Evolutionary conservation across 2,113 vertebrate genomes (phyloP).

Genomic region (Corythaeola cristata): DNA sequence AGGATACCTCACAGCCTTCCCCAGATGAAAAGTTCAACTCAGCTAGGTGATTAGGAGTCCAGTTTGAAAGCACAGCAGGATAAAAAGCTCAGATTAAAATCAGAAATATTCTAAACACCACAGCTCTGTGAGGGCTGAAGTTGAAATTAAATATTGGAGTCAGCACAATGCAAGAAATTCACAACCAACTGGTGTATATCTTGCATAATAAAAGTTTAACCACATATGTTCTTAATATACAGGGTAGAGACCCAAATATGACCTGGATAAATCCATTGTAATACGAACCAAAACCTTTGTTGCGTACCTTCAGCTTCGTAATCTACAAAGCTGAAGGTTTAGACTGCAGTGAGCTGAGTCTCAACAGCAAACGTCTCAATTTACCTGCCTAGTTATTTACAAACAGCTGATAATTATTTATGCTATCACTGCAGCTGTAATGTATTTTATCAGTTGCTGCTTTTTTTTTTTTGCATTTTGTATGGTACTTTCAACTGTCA

Average conservation of each 20-base stretch:
- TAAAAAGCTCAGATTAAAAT: conserved; percentile 64
- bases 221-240: conserved; percentile 69
- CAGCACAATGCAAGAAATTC: conserved; percentile 63
- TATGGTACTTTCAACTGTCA: conserved; percentile 71
- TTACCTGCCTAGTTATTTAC: conserved; percentile 18
- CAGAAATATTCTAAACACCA: conserved; percentile 57
- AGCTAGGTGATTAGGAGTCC: conserved; percentile 32
- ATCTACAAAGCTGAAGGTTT: neutral
- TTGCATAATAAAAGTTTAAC: conserved; percentile 66
- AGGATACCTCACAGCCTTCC: conserved; percentile 25
- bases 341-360: neutral
- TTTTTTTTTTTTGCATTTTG: conserved; percentile 54
- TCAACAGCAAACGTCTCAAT: neutral
- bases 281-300: conserved; percentile 17
- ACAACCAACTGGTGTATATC: conserved; percentile 42
- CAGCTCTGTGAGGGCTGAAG: conserved; percentile 13
- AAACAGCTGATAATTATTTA: conserved; percentile 57
- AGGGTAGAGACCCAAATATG: conserved; percentile 44
- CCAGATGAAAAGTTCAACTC: conserved; percentile 43
- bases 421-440: conserved; percentile 27
- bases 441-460: conserved; percentile 62
- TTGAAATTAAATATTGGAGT: conserved; percentile 59
- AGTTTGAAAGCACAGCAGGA: conserved; percentile 59
- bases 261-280: conserved; percentile 43
- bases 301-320: neutral